Evolutionary conservation across 2,888 invertebrate genomes (phyloP).

Genomic region (Macrophya annulata): DNA sequence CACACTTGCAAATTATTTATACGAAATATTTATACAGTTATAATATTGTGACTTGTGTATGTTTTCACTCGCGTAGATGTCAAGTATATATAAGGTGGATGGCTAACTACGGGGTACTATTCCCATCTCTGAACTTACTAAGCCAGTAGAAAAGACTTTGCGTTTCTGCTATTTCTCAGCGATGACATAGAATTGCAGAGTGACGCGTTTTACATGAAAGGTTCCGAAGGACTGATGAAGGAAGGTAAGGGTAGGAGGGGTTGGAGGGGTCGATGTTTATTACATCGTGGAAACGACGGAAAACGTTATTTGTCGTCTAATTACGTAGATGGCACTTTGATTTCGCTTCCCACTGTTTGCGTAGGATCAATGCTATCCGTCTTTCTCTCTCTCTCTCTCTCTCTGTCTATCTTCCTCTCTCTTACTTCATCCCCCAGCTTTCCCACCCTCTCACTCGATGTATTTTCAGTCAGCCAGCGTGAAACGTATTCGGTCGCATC

Average conservation of each 20-base stretch:
- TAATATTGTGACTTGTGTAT: not conserved
- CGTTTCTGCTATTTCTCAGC: not conserved
- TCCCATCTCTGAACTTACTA: not conserved
- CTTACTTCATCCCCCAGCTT: not conserved
- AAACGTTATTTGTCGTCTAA: constrained; percentile 57
- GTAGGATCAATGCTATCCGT: constrained; percentile 46
- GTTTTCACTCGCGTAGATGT: not conserved
- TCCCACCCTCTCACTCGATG: constrained; percentile 25
- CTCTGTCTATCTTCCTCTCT: not conserved
- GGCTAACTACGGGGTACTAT: not conserved
- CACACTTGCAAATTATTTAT: not conserved
- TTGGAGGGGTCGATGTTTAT: constrained; percentile 25
- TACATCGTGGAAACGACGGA: constrained; percentile 43
- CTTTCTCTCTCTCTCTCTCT: not conserved
- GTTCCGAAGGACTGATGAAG: not conserved
- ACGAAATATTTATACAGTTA: not conserved
- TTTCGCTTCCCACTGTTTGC: constrained; percentile 54
- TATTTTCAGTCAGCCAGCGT: constrained; percentile 53
- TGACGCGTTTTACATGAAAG: constrained; percentile 3
- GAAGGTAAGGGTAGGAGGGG: not conserved
- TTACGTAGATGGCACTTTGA: constrained; percentile 57
- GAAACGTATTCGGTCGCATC: constrained; percentile 50
- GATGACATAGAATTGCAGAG: not conserved
- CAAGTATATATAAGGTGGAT: not conserved
- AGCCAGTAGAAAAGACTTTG: not conserved